Percentiles rank a stretch among this genome's conserved stretches.
Evolutionary conservation across 2,797 vertebrate species (phyloP).

Genomic region (Hypotaenidia okinawae): DNA sequence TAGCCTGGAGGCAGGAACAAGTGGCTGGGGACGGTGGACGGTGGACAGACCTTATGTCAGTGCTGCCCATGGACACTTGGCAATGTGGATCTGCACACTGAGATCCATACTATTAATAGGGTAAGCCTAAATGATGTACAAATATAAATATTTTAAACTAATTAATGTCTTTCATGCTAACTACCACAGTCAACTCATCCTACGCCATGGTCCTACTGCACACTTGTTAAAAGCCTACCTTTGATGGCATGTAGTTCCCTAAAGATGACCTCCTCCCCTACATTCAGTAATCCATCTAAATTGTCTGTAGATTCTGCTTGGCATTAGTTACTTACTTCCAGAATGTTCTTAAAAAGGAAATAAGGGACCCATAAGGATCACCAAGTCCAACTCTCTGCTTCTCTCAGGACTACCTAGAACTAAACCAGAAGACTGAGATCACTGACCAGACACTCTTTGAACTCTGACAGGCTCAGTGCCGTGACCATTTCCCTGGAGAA

Average conservation of each 20-base stretch:
- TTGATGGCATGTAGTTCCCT: background rate
- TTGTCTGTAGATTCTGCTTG: background rate
- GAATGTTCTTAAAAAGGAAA: background rate
- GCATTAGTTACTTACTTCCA: background rate
- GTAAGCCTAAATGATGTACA: background rate
- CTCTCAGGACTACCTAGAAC: background rate
- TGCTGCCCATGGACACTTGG: background rate
- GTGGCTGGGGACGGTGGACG: background rate
- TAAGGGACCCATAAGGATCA: background rate
- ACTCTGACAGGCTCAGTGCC: background rate
- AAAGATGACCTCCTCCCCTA: background rate
- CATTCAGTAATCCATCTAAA: background rate
- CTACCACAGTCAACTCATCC: background rate
- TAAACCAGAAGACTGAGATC: background rate
- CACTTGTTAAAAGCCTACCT: background rate
- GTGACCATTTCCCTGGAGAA: background rate
- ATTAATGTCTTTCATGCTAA: background rate
- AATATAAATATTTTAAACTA: background rate
- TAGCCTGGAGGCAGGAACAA: background rate
- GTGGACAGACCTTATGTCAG: background rate
- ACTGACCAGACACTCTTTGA: accelerated
- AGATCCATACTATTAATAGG: background rate
- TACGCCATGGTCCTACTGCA: background rate
- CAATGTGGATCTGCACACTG: background rate
- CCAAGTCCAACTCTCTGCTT: background rate